Evolutionary conservation across 2,113 vertebrate genomes (phyloP).

Genomic region (Cavia aperea): DNA sequence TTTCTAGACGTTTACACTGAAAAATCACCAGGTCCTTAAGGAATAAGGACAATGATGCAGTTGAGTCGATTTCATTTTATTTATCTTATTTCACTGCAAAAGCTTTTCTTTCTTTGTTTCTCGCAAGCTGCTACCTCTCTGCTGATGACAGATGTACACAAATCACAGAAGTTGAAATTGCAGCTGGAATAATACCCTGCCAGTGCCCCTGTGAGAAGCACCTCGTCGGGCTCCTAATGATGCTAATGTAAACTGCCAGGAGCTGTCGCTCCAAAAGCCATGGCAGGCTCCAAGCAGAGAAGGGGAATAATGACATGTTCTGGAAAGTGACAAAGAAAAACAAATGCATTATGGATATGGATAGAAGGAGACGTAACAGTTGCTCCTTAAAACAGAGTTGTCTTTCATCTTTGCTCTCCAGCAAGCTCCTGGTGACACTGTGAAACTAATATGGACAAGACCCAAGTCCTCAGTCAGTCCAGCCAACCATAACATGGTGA

Average conservation of each 20-base stretch:
- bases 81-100: not conserved
- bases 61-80: not conserved
- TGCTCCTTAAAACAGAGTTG: constrained; percentile 39
- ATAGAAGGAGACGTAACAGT: constrained; percentile 53
- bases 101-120: constrained; percentile 31
- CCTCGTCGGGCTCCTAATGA: constrained; percentile 61
- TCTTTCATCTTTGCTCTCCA: constrained; percentile 17
- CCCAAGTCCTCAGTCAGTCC: not conserved
- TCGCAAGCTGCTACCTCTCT: constrained; percentile 31
- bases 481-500: not conserved
- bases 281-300: constrained; percentile 44
- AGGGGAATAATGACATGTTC: constrained; percentile 56
- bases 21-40: not conserved
- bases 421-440: not conserved
- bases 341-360: constrained; percentile 56
- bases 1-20: not conserved
- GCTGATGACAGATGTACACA: constrained; percentile 24
- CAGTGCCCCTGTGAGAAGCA: constrained; percentile 48
- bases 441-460: not conserved
- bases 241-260: constrained; percentile 69
- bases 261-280: constrained; percentile 66
- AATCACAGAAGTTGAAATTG: constrained; percentile 59
- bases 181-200: constrained; percentile 46
- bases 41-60: not conserved
- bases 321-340: constrained; percentile 66